Percentiles rank a stretch among this genome's conserved stretches.
These are phyloP conservation scores for Cephus pulcher DNA, from an alignment of 2,888 invertebrate genomes.

Conservation along the genomic window DNA sequence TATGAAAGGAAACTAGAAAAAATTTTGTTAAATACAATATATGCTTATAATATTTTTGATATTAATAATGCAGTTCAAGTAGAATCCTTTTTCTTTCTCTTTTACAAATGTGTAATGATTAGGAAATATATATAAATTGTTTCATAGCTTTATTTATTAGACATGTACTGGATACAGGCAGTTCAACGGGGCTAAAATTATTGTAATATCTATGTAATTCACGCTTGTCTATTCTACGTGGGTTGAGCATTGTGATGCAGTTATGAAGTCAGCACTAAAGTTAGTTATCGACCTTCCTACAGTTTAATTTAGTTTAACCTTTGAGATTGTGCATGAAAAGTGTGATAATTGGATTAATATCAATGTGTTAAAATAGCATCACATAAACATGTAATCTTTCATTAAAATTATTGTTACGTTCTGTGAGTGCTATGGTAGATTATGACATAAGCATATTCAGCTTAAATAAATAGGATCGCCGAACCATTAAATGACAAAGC, in stretches of 20 bases:
- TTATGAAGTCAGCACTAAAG: neutral
- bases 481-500: neutral
- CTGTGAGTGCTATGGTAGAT: neutral
- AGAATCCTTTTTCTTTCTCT: neutral
- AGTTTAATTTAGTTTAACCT: neutral
- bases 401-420: neutral
- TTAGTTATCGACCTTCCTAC: neutral
- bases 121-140: neutral
- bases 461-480: neutral
- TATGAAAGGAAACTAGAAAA: too few relatives aligned
- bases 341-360: neutral
- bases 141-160: neutral
- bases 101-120: neutral
- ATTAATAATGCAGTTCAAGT: neutral
- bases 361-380: neutral
- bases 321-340: neutral
- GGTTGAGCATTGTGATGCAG: neutral
- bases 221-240: neutral
- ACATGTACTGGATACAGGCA: neutral
- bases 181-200: neutral
- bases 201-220: neutral
- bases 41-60: neutral
- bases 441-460: neutral
- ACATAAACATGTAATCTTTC: neutral
- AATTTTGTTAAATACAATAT: neutral